Evolutionary conservation across 1,140 invertebrate genomes (phyloP).

Genomic region (Papilio aristodemus): DNA sequence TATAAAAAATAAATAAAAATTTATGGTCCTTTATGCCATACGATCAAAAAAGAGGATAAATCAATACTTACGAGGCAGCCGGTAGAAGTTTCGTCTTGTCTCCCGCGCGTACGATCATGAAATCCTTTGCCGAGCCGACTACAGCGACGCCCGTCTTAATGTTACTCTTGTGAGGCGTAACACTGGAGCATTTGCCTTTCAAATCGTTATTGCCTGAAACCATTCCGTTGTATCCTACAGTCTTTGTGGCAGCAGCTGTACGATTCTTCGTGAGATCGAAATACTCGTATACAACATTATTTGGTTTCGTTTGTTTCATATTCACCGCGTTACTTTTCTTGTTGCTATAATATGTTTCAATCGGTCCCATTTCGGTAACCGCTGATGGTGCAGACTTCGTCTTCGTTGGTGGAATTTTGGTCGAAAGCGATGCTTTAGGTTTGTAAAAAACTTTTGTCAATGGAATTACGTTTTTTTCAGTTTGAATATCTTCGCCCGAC

Average conservation of each 20-base stretch:
- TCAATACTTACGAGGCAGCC: not conserved
- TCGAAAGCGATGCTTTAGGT: not conserved
- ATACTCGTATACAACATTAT: not conserved
- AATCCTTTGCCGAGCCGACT: slow-evolving; percentile 44
- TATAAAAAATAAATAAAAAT: too few relatives aligned
- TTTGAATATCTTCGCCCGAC: too few relatives aligned
- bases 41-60: not conserved
- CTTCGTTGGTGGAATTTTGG: not conserved
- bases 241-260: not conserved
- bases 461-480: too few relatives aligned
- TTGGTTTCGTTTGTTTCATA: not conserved
- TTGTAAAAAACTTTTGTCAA: not conserved
- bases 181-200: not conserved
- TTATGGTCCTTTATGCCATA: too few relatives aligned
- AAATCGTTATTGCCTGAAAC: too few relatives aligned
- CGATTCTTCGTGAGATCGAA: not conserved
- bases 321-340: not conserved
- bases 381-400: not conserved
- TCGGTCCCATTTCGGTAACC: not conserved
- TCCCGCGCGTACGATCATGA: slow-evolving; percentile 35
- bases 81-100: not conserved
- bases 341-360: not conserved
- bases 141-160: not conserved
- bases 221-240: too few relatives aligned
- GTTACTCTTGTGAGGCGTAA: not conserved